Conservation (phyloP, 2,797 vertebrate genomes). For the Ptychobarbus kaznakovi region DNA sequence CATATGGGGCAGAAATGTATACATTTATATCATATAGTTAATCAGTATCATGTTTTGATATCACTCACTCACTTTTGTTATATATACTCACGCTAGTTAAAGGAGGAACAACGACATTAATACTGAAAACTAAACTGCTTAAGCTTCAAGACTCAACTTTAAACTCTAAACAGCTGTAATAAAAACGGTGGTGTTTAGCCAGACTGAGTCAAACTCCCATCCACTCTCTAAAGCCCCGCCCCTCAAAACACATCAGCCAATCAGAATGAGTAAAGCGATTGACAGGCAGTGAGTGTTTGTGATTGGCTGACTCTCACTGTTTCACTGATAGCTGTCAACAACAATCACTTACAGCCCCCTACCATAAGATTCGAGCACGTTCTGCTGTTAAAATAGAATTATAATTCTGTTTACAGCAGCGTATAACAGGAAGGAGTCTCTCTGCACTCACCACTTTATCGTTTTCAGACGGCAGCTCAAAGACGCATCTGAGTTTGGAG, state of each 20-base stretch:
- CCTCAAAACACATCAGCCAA: neutral
- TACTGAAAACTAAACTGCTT: neutral
- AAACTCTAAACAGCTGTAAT: neutral
- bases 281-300: neutral
- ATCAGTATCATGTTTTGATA: no score
- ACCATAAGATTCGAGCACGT: neutral
- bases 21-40: no score
- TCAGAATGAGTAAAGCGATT: neutral
- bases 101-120: no score
- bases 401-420: neutral
- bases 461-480: constrained; percentile 96
- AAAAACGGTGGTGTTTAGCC: neutral
- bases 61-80: no score
- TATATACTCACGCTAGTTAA: no score
- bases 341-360: neutral
- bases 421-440: neutral
- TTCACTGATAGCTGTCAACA: neutral
- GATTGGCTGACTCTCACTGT: neutral
- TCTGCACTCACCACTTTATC: constrained; percentile 93
- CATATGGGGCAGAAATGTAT: no score
- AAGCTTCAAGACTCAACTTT: neutral
- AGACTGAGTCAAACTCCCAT: neutral
- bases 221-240: neutral
- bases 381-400: neutral
- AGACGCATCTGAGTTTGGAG: constrained; percentile 99